These are phyloP conservation scores for Gryllus longicercus DNA, from an alignment of 2,888 invertebrate genomes.

Conservation along the genomic window DNA sequence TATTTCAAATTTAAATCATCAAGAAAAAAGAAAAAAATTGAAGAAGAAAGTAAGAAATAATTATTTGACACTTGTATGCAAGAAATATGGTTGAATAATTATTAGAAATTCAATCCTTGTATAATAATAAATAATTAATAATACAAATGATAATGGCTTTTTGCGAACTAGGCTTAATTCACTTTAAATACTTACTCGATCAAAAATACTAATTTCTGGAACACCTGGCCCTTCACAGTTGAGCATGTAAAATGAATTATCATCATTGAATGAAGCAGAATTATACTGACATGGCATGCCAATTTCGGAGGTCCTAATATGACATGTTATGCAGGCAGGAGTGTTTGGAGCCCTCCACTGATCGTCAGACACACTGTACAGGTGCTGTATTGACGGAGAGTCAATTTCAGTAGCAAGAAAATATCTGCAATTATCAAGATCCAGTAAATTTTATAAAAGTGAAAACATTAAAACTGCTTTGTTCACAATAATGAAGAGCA, in stretches of 20 bases:
- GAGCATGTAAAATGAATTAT: constrained; percentile 65
- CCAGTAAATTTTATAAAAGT: too few relatives aligned
- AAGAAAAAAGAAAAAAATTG: background rate
- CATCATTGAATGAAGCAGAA: constrained; percentile 63
- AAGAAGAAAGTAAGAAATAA: background rate
- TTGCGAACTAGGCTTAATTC: background rate
- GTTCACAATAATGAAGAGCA: too few relatives aligned
- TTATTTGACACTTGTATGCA: background rate
- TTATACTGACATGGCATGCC: constrained; percentile 61
- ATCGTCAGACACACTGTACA: constrained; percentile 66
- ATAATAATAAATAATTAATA: too few relatives aligned
- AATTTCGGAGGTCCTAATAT: constrained; percentile 44
- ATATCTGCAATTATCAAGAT: constrained; percentile 57
- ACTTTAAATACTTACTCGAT: constrained; percentile 47
- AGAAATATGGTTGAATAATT: too few relatives aligned
- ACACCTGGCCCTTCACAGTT: constrained; percentile 81
- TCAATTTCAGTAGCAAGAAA: constrained; percentile 74
- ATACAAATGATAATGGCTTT: too few relatives aligned
- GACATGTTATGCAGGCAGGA: constrained; percentile 73
- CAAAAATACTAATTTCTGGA: constrained; percentile 66
- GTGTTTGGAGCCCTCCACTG: constrained; percentile 43
- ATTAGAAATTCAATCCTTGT: too few relatives aligned
- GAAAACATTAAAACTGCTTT: too few relatives aligned
- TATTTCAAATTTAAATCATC: background rate
- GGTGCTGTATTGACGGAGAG: constrained; percentile 74